Evolutionary conservation across 1,140 invertebrate genomes (phyloP), one percentile per base, ranked within the genome.

Genomic region (Neotoxoptera formosana): DNA sequence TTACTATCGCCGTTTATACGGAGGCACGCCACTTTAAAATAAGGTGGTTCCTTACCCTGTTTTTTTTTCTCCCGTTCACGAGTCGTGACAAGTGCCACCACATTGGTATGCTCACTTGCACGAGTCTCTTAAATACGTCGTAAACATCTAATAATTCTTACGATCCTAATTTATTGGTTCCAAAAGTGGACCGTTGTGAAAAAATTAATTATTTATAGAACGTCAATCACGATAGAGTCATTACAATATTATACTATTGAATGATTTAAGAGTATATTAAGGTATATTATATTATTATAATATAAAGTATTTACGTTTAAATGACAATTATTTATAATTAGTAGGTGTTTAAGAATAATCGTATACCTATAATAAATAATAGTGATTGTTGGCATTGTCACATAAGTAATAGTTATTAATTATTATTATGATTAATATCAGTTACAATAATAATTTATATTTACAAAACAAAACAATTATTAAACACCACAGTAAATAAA

Each of bases 1-100:
- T 92, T 81, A 92, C 76, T 36, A 53, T 41, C 48, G 91, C n/a
- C 91, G 48, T 93, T 56, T 51, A 84, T 53, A 93, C 91, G 91
- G 91, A 51, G 81, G 81, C 48, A 83, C 47, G 67, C 41, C 34
- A 53, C 88, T 53, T 53, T 56, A 56, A 36, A 56, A 56, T 25
- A 56, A 56, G 88, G 51, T 56, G 48, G 34, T 89, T 53, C 51
- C 34, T 41, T 25, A 53, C 87, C 47, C 87, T 53, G 48, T 88
- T 88, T 88, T 88, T 87, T 88, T 88, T 88, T 88, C 8, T 23
- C 25, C 8, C 7, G 45, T 88, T 47, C 45, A 30, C 34, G 17
- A 48, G 45, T 47, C 45, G 47, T 88, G 30, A 48, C 86, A 48
- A 87, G 84, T 87, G 45, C 14, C 84, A 47, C 84, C 41, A 47